phyloP scores from a whole-genome alignment of 2,113 vertebrate species.

The Sitta europaea region DNA sequence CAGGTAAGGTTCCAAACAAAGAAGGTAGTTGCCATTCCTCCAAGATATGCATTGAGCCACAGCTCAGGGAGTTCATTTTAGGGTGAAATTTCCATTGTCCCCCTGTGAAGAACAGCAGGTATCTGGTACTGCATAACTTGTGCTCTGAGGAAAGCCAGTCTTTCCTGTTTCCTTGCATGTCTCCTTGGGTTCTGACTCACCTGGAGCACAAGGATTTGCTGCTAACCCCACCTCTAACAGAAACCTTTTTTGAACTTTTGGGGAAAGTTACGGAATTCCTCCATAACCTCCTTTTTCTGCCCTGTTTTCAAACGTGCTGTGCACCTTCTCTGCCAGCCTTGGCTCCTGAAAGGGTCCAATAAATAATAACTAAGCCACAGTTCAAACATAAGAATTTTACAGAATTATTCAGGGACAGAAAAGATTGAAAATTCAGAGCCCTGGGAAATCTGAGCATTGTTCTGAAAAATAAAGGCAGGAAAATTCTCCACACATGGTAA shows the following conservation, averaged over 20 bases:
- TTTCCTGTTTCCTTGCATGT: not conserved
- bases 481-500: not conserved
- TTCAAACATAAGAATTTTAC: not conserved
- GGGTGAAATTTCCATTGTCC: not conserved
- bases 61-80: not conserved
- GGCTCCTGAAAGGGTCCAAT: not conserved
- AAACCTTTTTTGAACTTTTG: not conserved
- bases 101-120: not conserved
- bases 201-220: not conserved
- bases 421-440: not conserved
- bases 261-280: not conserved
- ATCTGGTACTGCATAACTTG: not conserved
- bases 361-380: not conserved
- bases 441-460: not conserved
- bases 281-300: not conserved
- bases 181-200: not conserved
- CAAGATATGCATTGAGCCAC: not conserved
- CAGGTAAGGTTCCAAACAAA: not conserved
- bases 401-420: not conserved
- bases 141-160: not conserved
- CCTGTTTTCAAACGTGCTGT: not conserved
- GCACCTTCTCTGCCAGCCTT: not conserved
- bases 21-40: not conserved
- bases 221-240: fast-evolving
- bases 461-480: not conserved